These are phyloP conservation scores for Bombycilla garrulus DNA, from an alignment of 2,113 vertebrate species.

Conservation along the genomic window DNA sequence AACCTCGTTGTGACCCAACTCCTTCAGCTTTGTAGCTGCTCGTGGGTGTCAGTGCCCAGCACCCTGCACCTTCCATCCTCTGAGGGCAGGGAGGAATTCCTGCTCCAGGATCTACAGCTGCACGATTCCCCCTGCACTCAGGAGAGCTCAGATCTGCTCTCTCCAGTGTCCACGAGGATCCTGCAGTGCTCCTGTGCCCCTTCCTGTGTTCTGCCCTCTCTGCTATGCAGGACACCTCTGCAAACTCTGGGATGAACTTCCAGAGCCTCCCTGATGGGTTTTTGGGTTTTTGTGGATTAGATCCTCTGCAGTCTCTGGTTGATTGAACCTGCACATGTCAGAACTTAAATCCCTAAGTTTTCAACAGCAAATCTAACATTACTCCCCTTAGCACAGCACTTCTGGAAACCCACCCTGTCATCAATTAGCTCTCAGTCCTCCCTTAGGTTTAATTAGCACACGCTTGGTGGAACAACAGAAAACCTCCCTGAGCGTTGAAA, in stretches of 20 bases:
- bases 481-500: slow-evolving; percentile 1
- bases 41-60: background rate
- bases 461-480: background rate
- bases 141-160: background rate
- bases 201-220: background rate
- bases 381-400: background rate
- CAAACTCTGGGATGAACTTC: background rate
- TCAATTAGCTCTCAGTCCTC: slow-evolving; percentile 38
- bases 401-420: background rate
- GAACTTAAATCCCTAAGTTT: background rate
- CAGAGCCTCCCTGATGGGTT: background rate
- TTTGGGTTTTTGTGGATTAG: background rate
- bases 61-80: fast-evolving
- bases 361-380: background rate
- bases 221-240: background rate
- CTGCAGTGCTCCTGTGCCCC: fast-evolving
- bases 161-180: fast-evolving
- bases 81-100: background rate
- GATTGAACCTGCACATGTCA: background rate
- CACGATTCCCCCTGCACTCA: fast-evolving
- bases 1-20: background rate
- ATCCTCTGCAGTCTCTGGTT: background rate
- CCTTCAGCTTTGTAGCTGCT: background rate
- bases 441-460: slow-evolving; percentile 37
- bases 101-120: fast-evolving